Base-by-base conservation (phyloP, 2,888 invertebrate genomes). In the Eupithecia centaureata region DNA sequence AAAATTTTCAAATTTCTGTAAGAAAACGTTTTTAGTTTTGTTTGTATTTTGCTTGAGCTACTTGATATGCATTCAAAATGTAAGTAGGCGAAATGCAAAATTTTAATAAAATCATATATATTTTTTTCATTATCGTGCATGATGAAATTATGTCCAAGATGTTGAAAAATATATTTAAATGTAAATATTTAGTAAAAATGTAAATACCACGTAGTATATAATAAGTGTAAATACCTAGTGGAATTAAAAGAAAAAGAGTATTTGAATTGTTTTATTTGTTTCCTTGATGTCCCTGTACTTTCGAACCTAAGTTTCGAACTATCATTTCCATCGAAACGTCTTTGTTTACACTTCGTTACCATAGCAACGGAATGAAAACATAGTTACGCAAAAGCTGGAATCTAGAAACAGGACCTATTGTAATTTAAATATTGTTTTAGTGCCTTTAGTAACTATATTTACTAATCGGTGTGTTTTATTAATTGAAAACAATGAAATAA, bases 281-380 rank as follows among this genome's bases (percentile, higher is more conserved):
- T 42, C 42, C 18, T 42, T n/a, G 0, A 38, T 7, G 8, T 38
- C 38, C n/a, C 7, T 38, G 7, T 32, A 35, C 15, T 15, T 35
- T n/a, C n/a, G n/a, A n/a, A n/a, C n/a, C n/a, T 38, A 38, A n/a
- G n/a, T n/a, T n/a, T 38, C 38, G n/a, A 38, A 38, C n/a, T n/a
- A 7, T n/a, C 2, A 38, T 2, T 18, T 42, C n/a, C 42, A 4
- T n/a, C n/a, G n/a, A n/a, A n/a, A n/a, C 13, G 35, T 18, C n/a
- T 47, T 47, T 56, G 56, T 56, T 5, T 56, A 56, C 56, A 30
- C 30, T 30, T 30, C 10, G 56, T 30, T 56, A n/a, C 30, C 30
- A 18, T 56, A 30, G 56, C 30, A 54, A 54, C 54, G 54, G 2
- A 30, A 25, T 7, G 52, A 25, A 1, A 1, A 7, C 51, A 52